phyloP scores from a whole-genome alignment of 2,888 invertebrate species.

The Tetheella fluctuosa region DNA sequence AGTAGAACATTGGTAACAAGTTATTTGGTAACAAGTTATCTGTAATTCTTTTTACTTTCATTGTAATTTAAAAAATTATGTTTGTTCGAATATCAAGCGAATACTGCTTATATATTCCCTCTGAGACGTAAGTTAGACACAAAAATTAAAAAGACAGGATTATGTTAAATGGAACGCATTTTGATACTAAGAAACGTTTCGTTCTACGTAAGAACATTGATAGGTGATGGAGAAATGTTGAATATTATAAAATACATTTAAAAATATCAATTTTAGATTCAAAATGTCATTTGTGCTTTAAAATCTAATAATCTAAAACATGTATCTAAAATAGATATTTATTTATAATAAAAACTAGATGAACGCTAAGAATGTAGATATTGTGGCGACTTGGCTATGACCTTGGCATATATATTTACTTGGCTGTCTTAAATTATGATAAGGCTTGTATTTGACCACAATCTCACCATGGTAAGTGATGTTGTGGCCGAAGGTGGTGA shows the following conservation, averaged over 20 bases:
- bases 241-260: conserved; percentile 13
- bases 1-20: neutral
- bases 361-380: neutral
- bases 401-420: neutral
- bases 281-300: conserved; percentile 52
- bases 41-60: too few relatives aligned
- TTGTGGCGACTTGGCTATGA: neutral
- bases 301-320: conserved; percentile 43
- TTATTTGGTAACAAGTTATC: neutral
- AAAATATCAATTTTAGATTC: conserved; percentile 6
- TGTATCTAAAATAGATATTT: conserved; percentile 60
- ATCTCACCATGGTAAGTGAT: too few relatives aligned
- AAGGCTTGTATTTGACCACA: too few relatives aligned
- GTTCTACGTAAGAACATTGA: neutral
- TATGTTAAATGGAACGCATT: neutral
- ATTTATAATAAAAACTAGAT: conserved; percentile 14
- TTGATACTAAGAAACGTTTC: neutral
- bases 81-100: too few relatives aligned
- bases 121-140: too few relatives aligned
- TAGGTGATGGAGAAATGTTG: neutral
- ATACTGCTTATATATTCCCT: neutral
- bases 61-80: too few relatives aligned
- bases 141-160: too few relatives aligned
- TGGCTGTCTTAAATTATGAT: too few relatives aligned
- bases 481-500: too few relatives aligned